Evolutionary conservation across 37 sponge, comb jelly and placozoan genomes (phyloP).

Genomic region (Cliona cf. orientalis): DNA sequence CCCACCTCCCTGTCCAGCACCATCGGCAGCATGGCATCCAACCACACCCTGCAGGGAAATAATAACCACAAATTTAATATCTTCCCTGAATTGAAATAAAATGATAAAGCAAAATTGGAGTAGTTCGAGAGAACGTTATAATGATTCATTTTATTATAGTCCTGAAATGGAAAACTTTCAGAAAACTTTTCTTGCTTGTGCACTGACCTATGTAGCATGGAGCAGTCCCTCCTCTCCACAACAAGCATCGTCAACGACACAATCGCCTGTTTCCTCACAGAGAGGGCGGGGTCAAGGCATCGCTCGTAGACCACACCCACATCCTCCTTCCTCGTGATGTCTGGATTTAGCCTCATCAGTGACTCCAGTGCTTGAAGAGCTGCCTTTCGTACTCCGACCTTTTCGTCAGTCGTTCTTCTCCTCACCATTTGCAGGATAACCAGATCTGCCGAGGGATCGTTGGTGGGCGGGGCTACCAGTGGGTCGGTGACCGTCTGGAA

Average conservation of each 20-base stretch:
- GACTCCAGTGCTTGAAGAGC: constrained; percentile 68
- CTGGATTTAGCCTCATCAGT: constrained; percentile 30
- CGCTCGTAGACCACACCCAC: constrained; percentile 55
- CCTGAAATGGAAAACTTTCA: no score
- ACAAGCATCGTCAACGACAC: constrained; percentile 58
- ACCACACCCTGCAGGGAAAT: constrained; percentile 55
- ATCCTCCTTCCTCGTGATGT: constrained; percentile 43
- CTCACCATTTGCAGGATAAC: constrained; percentile 58
- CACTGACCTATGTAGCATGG: constrained; percentile 46
- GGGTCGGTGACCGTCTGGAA: constrained; percentile 21
- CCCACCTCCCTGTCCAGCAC: constrained; percentile 85
- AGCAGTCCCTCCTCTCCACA: constrained; percentile 17
- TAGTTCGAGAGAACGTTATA: no score
- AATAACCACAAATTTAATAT: background rate
- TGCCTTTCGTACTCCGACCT: constrained; percentile 70
- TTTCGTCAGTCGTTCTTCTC: constrained; percentile 53
- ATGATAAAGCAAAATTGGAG: no score
- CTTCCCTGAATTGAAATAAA: no score
- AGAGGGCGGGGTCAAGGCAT: constrained; percentile 73
- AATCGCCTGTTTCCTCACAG: constrained; percentile 83
- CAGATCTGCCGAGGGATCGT: background rate
- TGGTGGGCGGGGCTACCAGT: constrained; percentile 10
- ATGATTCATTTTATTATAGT: no score
- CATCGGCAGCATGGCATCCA: constrained; percentile 88
- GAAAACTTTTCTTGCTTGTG: no score